These are phyloP conservation scores for Phenganax subtilis DNA, from an alignment of 92 coral and sea anemone species.

Conservation along the genomic window DNA sequence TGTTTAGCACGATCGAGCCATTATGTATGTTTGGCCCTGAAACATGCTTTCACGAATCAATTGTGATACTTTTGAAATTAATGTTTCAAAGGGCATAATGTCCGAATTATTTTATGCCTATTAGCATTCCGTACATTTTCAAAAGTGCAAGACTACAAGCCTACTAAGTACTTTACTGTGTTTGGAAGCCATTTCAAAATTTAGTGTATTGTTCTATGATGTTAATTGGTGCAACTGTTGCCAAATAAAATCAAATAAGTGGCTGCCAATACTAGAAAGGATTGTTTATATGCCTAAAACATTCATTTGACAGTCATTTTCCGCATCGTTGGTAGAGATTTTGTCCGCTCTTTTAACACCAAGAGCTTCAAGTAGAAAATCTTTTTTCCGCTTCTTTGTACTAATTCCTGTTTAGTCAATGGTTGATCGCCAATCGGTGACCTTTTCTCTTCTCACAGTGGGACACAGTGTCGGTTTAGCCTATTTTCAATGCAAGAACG, in stretches of 20 bases:
- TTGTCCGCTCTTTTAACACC: background rate
- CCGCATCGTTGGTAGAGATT: background rate
- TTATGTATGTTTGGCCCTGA: too few species aligned
- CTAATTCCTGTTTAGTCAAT: background rate
- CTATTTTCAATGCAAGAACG: background rate
- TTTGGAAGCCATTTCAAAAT: background rate
- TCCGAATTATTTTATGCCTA: too few species aligned
- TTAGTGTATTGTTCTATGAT: background rate
- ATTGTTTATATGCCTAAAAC: background rate
- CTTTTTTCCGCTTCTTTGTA: background rate
- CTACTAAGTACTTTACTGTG: background rate
- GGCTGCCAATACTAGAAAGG: background rate
- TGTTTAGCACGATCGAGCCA: too few species aligned
- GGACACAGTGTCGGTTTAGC: conserved; percentile 7
- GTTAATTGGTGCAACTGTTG: background rate
- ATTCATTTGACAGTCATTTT: background rate
- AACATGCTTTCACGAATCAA: too few species aligned
- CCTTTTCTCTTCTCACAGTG: conserved; percentile 4
- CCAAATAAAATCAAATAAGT: background rate
- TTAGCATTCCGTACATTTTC: too few species aligned
- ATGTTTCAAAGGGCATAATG: too few species aligned
- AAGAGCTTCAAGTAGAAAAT: background rate
- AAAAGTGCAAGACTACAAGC: background rate
- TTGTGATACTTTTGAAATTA: too few species aligned
- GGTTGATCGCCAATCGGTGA: background rate